Evolutionary conservation across 1,140 invertebrate species (phyloP).

Genomic region (Musca vetustissima): DNA sequence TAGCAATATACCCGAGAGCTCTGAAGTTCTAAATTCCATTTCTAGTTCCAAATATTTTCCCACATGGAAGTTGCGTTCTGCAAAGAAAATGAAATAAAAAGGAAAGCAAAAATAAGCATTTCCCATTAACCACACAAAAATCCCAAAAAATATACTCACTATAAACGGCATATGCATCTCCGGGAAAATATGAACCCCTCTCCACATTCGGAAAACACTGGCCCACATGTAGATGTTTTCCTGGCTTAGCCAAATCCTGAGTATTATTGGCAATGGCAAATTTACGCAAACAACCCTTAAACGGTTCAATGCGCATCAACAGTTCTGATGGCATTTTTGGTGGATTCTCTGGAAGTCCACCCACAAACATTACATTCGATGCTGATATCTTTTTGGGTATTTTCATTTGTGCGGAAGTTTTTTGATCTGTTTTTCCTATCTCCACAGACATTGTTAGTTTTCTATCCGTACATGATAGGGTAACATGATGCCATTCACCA

Average conservation of each 20-base stretch:
- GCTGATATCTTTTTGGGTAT: constrained; percentile 69
- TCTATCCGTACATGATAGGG: constrained; percentile 63
- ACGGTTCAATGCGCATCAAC: constrained; percentile 69
- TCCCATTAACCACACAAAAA: not conserved
- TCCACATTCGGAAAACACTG: constrained; percentile 87
- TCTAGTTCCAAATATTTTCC: constrained; percentile 70
- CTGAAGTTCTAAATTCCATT: constrained; percentile 82
- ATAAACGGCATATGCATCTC: constrained; percentile 79
- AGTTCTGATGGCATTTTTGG: constrained; percentile 52
- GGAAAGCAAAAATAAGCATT: constrained; percentile 2
- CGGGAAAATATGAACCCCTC: constrained; percentile 81
- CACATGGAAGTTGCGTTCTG: constrained; percentile 72
- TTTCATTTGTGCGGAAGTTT: constrained; percentile 60
- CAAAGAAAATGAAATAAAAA: constrained; percentile 39
- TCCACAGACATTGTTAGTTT: constrained; percentile 72
- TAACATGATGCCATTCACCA: constrained; percentile 81
- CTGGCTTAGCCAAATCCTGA: constrained; percentile 74
- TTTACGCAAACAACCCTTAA: constrained; percentile 81
- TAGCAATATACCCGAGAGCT: constrained; percentile 77
- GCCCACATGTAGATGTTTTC: constrained; percentile 70
- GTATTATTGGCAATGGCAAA: constrained; percentile 73
- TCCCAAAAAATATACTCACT: constrained; percentile 62
- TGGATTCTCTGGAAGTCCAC: constrained; percentile 69
- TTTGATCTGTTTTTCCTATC: constrained; percentile 63
- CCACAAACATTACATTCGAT: constrained; percentile 74